Conservation (phyloP, 2,888 invertebrate species). For the Machimus rusticus region DNA sequence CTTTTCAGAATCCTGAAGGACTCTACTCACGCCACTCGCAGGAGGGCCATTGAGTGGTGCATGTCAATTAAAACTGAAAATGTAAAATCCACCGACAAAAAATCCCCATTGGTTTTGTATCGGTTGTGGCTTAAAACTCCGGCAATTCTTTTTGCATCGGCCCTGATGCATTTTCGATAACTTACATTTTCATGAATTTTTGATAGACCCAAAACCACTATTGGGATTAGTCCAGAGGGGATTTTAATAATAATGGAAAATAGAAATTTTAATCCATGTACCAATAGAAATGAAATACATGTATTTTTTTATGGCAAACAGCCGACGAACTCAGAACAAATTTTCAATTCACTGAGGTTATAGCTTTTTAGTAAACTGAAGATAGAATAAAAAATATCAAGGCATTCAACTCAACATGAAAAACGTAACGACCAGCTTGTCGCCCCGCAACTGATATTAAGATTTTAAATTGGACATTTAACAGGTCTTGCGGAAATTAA, state of each 20-base stretch:
- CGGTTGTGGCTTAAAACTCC: neutral
- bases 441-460: no score
- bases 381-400: neutral
- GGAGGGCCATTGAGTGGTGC: neutral
- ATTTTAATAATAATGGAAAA: neutral
- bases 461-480: no score
- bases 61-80: slow-evolving; percentile 31
- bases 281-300: neutral
- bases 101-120: neutral
- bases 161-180: neutral
- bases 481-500: no score
- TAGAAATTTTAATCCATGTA: neutral
- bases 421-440: neutral
- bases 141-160: neutral
- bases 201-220: neutral
- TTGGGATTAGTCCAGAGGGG: neutral
- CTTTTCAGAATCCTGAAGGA: slow-evolving; percentile 23
- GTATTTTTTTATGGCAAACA: neutral
- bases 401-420: neutral
- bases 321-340: neutral
- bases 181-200: neutral
- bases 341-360: neutral
- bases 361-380: neutral
- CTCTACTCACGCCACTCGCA: slow-evolving; percentile 34
- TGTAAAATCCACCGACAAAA: neutral